Evolutionary conservation across 64 coral and sea anemone genomes (phyloP), one percentile per base, ranked within the genome.

Genomic region (Montipora capricornis): DNA sequence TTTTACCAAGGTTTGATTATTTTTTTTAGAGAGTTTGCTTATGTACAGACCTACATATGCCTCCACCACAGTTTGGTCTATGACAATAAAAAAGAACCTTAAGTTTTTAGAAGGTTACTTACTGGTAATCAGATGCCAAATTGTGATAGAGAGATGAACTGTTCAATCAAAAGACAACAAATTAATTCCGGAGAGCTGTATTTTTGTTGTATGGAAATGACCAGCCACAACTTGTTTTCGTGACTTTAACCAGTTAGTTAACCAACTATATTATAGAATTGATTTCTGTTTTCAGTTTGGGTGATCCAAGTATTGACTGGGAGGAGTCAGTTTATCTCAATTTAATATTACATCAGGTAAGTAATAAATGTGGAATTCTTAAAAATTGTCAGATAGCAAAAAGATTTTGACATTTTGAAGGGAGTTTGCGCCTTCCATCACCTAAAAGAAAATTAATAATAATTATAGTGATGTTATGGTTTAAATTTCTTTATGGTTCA

Each of bases 321-420:
- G 95, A 97, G 48, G 95, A 97, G 47, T 94, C 95, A 8, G 95
- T 97, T 78, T 97, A 93, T 92, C 95, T 97, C 0, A 97, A 97
- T 53, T 66, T 97, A 55, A 93, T 97, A 44, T 77, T 97, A 82
- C 95, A 97, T 61, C 95, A 97, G 83, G 95, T 94, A 91, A 92
- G 87, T 80, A 8, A 14, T 12, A 64, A 12, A 64, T 64, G 61
- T 64, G 14, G 37, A 37, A 37, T 37, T 37, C 37, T 37, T 37
- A 37, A 37, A 37, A 37, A 37, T 37, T 37, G 37, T 37, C 37
- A 37, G 37, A 10, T 55, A 90, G 20, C 9, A 15, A 24, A 47
- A 15, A 59, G 37, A 58, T 47, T 79, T 59, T 76, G 50, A 76
- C 55, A 14, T 88, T 87, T 16, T 57, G 53, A 11, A 6, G 11